Conservation (phyloP, 2,797 vertebrate genomes). For the Hemibagrus guttatus region DNA sequence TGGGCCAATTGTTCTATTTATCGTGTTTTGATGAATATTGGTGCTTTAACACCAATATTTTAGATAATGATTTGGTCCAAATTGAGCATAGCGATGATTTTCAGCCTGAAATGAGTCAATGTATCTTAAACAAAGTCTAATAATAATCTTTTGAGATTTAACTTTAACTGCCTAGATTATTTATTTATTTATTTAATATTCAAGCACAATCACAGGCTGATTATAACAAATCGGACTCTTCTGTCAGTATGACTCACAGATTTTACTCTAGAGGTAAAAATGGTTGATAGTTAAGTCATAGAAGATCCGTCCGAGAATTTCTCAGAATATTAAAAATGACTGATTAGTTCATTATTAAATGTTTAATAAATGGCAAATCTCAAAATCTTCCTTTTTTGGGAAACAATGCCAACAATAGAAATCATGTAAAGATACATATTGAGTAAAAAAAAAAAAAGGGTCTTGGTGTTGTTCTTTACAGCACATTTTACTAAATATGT, state of each 20-base stretch:
- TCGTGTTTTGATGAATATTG: background rate
- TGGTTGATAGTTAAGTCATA: background rate
- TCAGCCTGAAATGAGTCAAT: background rate
- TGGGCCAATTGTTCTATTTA: background rate
- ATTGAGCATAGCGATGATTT: background rate
- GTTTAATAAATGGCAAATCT: background rate
- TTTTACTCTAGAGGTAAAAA: background rate
- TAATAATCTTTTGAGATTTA: background rate
- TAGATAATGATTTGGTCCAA: background rate
- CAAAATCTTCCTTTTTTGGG: background rate
- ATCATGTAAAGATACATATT: background rate
- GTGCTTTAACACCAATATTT: background rate
- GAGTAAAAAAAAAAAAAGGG: background rate
- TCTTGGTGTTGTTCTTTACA: background rate
- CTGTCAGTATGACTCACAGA: background rate
- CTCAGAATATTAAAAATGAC: background rate
- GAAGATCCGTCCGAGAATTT: background rate
- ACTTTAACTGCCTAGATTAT: background rate
- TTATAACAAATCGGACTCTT: background rate
- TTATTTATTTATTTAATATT: background rate
- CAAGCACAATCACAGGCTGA: background rate
- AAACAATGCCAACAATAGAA: background rate
- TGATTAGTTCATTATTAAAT: background rate
- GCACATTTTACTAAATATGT: background rate
- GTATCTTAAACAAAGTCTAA: background rate